Evolutionary conservation across 2,888 invertebrate genomes (phyloP), one percentile per base, ranked within the genome.

Genomic region (Meta bourneti): DNA sequence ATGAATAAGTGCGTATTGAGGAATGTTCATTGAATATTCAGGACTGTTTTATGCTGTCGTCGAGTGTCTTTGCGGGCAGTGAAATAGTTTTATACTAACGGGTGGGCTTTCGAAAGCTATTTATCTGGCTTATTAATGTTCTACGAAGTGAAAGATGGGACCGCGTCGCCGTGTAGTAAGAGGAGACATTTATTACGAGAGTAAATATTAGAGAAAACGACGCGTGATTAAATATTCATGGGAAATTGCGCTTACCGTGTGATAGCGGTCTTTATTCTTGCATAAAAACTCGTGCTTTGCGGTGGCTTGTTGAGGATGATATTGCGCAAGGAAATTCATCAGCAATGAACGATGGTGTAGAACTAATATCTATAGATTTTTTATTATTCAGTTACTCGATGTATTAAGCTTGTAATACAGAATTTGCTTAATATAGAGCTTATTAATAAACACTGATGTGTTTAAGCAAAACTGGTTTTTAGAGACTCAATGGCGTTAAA

Each of bases 1-100:
- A 79, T 79, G 79, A 79, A 79, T 61, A 54, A 79, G 79, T 34
- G 61, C 34, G 61, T 79, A 61, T 61, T 8, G 61, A 16, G 61
- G 16, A 61, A 61, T 61, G 61, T 61, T 61, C 61, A 5, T 9
- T 16, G 7, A 9, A 61, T 16, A 61, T 61, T 61, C 61, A 16
- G 61, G 8, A 61, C 16, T 61, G 16, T 61, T 61, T 61, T 16
- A 16, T 16, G 16, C 8, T 61, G 4, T 61, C 61, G 61, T 16
- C 13, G 16, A 61, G 11, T 61, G 61, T 61, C 61, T 16, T 61
- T 16, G 1, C 13, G 11, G 5, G 61, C 6, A 16, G 7, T 61
- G 6, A 9, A 61, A 9, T 61, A 61, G 16, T 61, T 61, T 9
- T 16, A 61, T 61, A 16, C 61, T 16, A 9, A 61, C 34, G 16